Evolutionary conservation across 92 coral and sea anemone species (phyloP).

Genomic region (Blastomussa wellsi): DNA sequence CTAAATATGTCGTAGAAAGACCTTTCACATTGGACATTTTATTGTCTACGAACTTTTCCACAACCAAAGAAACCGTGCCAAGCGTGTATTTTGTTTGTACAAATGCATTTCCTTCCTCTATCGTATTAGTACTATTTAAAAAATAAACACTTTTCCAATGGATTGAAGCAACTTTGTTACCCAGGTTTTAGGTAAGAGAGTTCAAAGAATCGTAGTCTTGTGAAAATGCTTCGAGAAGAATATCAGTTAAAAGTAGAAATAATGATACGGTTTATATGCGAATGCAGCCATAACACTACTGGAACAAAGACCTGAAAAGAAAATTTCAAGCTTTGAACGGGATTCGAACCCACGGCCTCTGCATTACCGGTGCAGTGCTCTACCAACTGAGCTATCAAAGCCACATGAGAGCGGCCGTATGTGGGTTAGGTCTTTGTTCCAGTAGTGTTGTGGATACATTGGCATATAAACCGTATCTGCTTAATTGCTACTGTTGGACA

Average conservation of each 20-base stretch:
- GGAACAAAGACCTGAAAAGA: too few species aligned
- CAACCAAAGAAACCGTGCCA: background rate
- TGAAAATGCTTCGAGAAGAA: background rate
- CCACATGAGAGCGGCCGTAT: too few species aligned
- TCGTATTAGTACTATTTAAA: slow-evolving; percentile 5
- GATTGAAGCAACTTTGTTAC: background rate
- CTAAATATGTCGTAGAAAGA: background rate
- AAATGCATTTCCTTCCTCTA: background rate
- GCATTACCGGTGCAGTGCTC: too few species aligned
- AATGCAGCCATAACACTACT: too few species aligned
- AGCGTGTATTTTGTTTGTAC: background rate
- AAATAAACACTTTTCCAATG: background rate
- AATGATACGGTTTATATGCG: too few species aligned
- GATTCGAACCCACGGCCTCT: too few species aligned
- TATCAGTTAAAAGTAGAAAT: slow-evolving; percentile 12
- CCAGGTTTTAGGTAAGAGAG: background rate
- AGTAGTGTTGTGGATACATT: too few species aligned
- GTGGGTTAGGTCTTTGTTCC: too few species aligned
- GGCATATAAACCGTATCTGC: too few species aligned
- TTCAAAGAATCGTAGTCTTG: slow-evolving; percentile 3
- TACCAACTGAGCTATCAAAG: too few species aligned
- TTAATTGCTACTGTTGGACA: too few species aligned
- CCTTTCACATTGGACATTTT: background rate
- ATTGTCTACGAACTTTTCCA: background rate
- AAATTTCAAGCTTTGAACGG: too few species aligned